phyloP scores from a whole-genome alignment of 2,113 vertebrate species.

The Accipiter cooperii region DNA sequence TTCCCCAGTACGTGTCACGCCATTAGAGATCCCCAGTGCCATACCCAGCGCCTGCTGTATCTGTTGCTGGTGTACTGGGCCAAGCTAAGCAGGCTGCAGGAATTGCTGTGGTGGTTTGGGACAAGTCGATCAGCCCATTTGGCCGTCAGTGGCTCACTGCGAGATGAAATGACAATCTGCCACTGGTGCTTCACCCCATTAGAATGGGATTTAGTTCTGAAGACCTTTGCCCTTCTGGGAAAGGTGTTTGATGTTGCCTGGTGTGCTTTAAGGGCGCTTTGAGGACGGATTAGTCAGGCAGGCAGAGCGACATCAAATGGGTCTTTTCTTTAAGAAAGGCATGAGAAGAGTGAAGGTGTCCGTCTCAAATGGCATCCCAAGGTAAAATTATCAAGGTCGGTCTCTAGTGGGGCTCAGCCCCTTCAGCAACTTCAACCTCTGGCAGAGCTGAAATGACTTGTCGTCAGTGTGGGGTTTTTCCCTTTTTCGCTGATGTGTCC shows the following conservation, averaged over 20 bases:
- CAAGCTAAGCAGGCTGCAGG: background rate
- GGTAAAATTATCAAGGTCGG: background rate
- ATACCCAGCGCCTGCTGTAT: fast-evolving
- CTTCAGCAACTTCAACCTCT: background rate
- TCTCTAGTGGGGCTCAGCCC: background rate
- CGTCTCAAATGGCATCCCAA: fast-evolving
- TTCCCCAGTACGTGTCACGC: background rate
- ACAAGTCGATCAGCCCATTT: fast-evolving
- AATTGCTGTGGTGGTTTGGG: background rate
- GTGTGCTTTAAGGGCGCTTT: background rate
- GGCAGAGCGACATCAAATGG: fast-evolving
- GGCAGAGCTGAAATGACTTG: background rate
- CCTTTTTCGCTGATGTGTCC: background rate
- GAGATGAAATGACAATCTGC: background rate
- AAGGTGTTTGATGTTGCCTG: background rate
- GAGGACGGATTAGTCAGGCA: background rate
- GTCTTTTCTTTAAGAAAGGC: background rate
- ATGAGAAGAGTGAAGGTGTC: background rate
- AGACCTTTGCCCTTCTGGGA: background rate
- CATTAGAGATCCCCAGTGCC: fast-evolving
- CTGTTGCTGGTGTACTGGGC: background rate
- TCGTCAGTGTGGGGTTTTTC: fast-evolving
- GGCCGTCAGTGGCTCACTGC: background rate
- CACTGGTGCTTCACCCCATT: fast-evolving
- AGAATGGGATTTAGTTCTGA: background rate